Conservation (phyloP, 2,888 invertebrate species). For the Schizotus pectinicornis region DNA sequence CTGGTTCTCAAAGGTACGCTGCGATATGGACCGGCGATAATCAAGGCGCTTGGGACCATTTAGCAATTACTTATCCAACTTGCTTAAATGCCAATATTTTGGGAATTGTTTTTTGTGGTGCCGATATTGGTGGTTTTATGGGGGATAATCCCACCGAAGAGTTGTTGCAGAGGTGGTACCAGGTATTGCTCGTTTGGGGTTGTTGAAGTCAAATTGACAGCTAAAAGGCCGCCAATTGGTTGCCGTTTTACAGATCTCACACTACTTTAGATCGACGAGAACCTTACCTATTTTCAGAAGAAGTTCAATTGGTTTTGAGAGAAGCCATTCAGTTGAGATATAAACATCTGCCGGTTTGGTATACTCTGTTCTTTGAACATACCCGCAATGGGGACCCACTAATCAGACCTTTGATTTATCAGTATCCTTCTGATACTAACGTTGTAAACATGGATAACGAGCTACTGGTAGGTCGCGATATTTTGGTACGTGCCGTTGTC, state of each 20-base stretch:
- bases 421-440: constrained; percentile 81
- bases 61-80: constrained; percentile 86
- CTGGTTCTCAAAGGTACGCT: constrained; percentile 86
- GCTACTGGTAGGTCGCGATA: constrained; percentile 76
- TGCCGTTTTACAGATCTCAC: constrained; percentile 94
- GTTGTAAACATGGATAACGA: constrained; percentile 82
- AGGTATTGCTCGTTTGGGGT: too few species aligned
- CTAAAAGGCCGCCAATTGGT: constrained; percentile 88
- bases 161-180: constrained; percentile 91
- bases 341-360: constrained; percentile 86
- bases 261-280: constrained; percentile 95
- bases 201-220: too few species aligned
- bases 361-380: constrained; percentile 89
- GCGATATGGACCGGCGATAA: constrained; percentile 98
- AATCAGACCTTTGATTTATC: constrained; percentile 86
- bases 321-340: constrained; percentile 81
- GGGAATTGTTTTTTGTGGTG: constrained; percentile 88
- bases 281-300: constrained; percentile 87
- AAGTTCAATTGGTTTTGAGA: constrained; percentile 72
- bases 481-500: constrained; percentile 87
- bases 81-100: constrained; percentile 80
- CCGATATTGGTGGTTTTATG: constrained; percentile 91
- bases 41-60: constrained; percentile 87
- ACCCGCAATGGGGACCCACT: constrained; percentile 82
- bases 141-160: constrained; percentile 90